phyloP scores from a whole-genome alignment of 1,140 invertebrate species.

The Oscheius sp. region DNA sequence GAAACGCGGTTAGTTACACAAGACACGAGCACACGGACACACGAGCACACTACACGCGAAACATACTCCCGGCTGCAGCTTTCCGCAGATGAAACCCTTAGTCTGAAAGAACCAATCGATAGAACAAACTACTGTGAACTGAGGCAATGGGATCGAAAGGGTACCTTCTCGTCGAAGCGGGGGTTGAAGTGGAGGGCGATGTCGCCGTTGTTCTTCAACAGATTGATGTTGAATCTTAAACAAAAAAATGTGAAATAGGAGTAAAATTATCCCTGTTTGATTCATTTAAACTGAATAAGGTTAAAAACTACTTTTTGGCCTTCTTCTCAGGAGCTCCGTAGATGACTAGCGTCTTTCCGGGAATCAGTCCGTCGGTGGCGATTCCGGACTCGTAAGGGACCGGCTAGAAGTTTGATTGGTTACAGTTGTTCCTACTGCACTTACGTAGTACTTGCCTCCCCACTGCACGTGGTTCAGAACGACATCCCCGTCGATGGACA shows the following conservation, averaged over 20 bases:
- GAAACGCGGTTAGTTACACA: not conserved
- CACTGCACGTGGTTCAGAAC: constrained; percentile 44
- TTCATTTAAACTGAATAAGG: not conserved
- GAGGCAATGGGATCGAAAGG: not conserved
- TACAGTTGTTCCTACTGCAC: constrained; percentile 22
- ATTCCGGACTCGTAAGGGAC: constrained; percentile 41
- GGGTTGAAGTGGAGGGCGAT: constrained; percentile 47
- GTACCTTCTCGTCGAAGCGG: constrained; percentile 45
- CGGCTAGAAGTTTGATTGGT: no score
- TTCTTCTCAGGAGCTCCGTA: constrained; percentile 43
- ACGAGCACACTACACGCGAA: not conserved
- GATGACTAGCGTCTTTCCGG: constrained; percentile 37
- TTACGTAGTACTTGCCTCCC: constrained; percentile 48
- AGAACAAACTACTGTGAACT: not conserved
- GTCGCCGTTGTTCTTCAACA: constrained; percentile 41
- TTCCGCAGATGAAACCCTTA: constrained; percentile 27
- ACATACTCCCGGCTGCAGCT: constrained; percentile 27
- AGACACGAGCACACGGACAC: not conserved
- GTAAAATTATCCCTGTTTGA: not conserved
- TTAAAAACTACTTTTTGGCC: constrained; percentile 31
- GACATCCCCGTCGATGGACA: constrained; percentile 45
- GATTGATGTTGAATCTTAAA: constrained; percentile 41
- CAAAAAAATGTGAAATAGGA: not conserved
- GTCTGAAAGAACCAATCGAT: not conserved
- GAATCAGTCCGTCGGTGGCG: constrained; percentile 28